Base-by-base conservation (phyloP, 1,140 invertebrate species). In the Amyelois transitella region DNA sequence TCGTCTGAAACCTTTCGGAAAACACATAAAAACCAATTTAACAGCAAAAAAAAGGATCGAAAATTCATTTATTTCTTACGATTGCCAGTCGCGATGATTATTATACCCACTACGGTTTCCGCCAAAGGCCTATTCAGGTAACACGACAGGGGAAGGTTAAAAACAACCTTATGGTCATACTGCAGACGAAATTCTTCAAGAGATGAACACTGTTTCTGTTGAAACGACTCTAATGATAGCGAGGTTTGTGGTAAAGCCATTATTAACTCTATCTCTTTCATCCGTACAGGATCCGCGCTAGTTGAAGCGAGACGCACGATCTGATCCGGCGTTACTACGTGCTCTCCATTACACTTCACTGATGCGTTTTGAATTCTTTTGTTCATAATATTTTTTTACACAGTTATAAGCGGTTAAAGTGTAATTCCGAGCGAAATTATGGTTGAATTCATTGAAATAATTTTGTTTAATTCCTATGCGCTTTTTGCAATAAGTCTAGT, bases 61-160 rank as follows among this genome's bases (percentile, higher is more conserved):
- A 72, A 75, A 77, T 74, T 77, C 73, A 78, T 84, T 84, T 81
- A 72, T 81, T 84, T 84, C 72, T 81, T 81, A 76, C 70, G 67
- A 73, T 78, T 80, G 70, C 64, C 64, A 59, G 68, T 70, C 70
- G 69, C 58, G 60, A 70, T 74, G 72, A 83, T 83, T 79, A 70
- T 68, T 67, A 53, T 62, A 64, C 69, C 58, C 69, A 59, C 54
- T 51, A 55, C 62, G 66, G 68, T 79, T 84, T 80, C 78, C 76
- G 73, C 65, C 70, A 69, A 66, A 48, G 12, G 24, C 14, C 21
- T 14, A 20, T 25, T 6, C 20, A 21, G 12, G 6, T 1, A 47
- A 44, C 22, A 18, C 51, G 25, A 20, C 17, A 20, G 17, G 8
- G 14, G 19, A 38, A 44, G 20, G 19, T 19, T 24, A 22, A 54